These are phyloP conservation scores for Thelaira solivaga DNA, from an alignment of 2,888 invertebrate species.

Conservation along the genomic window DNA sequence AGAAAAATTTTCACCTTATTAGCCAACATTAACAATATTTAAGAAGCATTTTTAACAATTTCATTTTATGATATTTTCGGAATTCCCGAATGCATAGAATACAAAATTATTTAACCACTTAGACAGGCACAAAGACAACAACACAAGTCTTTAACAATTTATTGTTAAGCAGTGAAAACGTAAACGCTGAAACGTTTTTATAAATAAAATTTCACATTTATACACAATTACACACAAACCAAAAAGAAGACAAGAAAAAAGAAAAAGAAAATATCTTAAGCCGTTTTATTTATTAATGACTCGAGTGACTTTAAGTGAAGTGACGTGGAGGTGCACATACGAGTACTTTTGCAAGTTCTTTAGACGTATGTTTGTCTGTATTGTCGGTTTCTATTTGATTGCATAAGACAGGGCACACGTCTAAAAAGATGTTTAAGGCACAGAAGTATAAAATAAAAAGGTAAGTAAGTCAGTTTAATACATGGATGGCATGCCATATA, in stretches of 20 bases:
- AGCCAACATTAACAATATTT: not conserved
- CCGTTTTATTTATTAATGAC: constrained; percentile 60
- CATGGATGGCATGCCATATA: constrained; percentile 33
- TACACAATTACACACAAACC: constrained; percentile 21
- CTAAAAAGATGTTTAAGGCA: not conserved
- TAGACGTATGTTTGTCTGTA: not conserved
- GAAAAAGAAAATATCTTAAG: constrained; percentile 55
- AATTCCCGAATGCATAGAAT: not conserved
- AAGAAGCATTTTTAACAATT: not conserved
- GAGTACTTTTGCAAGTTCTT: too few species aligned
- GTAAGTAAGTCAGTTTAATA: constrained; percentile 33
- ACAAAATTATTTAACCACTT: not conserved
- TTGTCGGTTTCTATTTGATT: not conserved
- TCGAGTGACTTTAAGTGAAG: constrained; percentile 28
- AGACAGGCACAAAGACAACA: not conserved
- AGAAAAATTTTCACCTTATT: not conserved
- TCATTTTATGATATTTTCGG: not conserved
- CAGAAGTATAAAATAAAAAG: constrained; percentile 8
- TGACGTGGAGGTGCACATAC: not conserved
- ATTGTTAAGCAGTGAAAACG: constrained; percentile 14
- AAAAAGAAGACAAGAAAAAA: too few species aligned
- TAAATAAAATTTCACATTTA: constrained; percentile 19
- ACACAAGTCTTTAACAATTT: not conserved
- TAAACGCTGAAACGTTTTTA: constrained; percentile 33
- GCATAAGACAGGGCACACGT: constrained; percentile 9